These are phyloP conservation scores for Smutsia temminckii DNA, from an alignment of 2,797 vertebrate genomes.

Conservation along the genomic window DNA sequence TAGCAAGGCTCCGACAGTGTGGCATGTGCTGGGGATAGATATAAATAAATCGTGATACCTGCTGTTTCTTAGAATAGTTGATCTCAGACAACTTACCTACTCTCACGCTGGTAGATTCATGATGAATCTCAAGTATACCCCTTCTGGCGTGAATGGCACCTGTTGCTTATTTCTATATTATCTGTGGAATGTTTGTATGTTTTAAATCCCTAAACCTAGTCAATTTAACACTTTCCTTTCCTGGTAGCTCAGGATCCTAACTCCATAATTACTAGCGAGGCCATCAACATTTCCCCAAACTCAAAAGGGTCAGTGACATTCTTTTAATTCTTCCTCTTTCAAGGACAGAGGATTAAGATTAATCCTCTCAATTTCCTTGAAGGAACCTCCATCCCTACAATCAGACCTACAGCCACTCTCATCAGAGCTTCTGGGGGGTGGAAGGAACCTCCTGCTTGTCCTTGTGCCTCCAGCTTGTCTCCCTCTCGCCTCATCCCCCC, in stretches of 20 bases:
- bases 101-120: not conserved
- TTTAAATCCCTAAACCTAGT: not conserved
- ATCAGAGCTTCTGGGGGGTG: not conserved
- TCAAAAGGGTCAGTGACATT: not conserved
- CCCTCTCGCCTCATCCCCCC: too few species aligned
- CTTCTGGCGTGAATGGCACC: not conserved
- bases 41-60: not conserved
- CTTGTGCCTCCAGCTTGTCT: not conserved
- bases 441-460: not conserved
- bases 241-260: not conserved
- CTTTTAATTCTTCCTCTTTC: not conserved
- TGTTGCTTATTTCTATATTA: not conserved
- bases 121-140: not conserved
- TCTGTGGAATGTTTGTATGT: not conserved
- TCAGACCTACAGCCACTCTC: rapidly evolving
- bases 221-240: not conserved
- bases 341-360: not conserved
- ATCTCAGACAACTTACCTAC: not conserved
- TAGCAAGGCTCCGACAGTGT: not conserved
- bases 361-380: not conserved
- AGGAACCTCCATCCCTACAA: not conserved
- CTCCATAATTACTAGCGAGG: not conserved
- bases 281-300: not conserved
- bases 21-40: not conserved
- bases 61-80: not conserved